phyloP scores from a whole-genome alignment of 2,797 vertebrate species.

The Meda fulgida region DNA sequence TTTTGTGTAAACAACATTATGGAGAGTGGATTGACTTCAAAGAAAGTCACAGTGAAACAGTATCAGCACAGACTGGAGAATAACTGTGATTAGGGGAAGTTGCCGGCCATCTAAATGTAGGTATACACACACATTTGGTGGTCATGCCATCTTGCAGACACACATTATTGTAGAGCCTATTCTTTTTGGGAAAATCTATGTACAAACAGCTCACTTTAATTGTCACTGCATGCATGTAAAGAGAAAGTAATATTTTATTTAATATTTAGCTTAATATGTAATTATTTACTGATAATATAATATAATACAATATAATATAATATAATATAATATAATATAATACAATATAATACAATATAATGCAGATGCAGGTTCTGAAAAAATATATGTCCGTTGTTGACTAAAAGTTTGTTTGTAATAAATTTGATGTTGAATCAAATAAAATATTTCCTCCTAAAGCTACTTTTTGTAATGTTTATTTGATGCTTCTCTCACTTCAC shows the following conservation, averaged over 20 bases:
- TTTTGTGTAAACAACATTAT: constrained; percentile 55
- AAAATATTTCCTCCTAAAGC: neutral
- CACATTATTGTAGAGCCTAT: neutral
- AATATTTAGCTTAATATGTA: neutral
- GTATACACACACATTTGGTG: neutral
- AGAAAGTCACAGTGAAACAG: constrained; percentile 39
- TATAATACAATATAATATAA: no score
- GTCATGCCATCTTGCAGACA: neutral
- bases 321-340: neutral
- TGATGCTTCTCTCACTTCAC: neutral
- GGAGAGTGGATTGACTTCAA: constrained; percentile 42
- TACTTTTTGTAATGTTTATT: neutral
- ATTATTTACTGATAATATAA: no score
- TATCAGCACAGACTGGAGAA: constrained; percentile 27
- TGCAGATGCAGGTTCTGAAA: neutral
- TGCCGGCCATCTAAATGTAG: constrained; percentile 34
- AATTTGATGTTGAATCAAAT: neutral
- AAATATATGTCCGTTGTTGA: neutral
- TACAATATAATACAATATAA: no score
- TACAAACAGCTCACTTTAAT: neutral
- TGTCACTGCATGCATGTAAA: neutral
- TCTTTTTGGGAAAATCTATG: neutral
- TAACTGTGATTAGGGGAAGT: constrained; percentile 35
- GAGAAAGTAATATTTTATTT: neutral
- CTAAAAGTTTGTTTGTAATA: neutral